Evolutionary conservation across 2,797 vertebrate species (phyloP).

Genomic region (Bovichtus diacanthus): DNA sequence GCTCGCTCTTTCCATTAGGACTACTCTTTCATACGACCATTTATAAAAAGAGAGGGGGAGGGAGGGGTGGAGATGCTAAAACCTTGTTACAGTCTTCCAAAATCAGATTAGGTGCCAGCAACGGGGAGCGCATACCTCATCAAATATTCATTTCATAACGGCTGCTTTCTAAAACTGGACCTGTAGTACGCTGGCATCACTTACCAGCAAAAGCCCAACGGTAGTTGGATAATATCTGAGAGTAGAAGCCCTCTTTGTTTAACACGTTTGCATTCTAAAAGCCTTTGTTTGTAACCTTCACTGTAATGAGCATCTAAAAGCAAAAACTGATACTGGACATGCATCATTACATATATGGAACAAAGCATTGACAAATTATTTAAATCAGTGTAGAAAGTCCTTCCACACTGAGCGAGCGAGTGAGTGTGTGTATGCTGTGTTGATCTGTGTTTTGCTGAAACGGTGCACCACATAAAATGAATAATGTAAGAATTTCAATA

Average conservation of each 20-base stretch:
- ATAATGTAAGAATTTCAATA: conserved; percentile 80
- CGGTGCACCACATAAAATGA: conserved; percentile 66
- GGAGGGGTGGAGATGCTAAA: conserved; percentile 75
- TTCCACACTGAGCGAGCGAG: conserved; percentile 5
- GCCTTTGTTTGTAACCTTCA: conserved; percentile 26
- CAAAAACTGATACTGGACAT: conserved; percentile 39
- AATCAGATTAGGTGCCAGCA: conserved; percentile 87
- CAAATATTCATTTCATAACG: conserved; percentile 89
- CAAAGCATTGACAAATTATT: conserved; percentile 41
- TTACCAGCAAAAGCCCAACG: conserved; percentile 43
- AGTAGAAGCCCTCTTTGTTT: conserved; percentile 28
- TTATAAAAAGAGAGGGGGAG: conserved; percentile 69
- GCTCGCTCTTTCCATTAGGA: conserved; percentile 85
- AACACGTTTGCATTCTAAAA: conserved; percentile 46
- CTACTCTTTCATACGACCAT: conserved; percentile 83
- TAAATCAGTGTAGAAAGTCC: conserved; percentile 29
- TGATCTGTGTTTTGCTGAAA: conserved; percentile 54
- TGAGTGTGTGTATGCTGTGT: neutral
- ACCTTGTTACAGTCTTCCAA: conserved; percentile 87
- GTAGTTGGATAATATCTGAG: conserved; percentile 18
- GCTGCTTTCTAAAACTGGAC: conserved; percentile 79
- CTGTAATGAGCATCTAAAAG: conserved; percentile 45
- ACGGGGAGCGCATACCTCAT: conserved; percentile 85
- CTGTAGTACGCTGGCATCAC: conserved; percentile 49
- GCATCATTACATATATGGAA: conserved; percentile 26